phyloP scores from a whole-genome alignment of 1,140 invertebrate species.

The Venturia canescens region DNA sequence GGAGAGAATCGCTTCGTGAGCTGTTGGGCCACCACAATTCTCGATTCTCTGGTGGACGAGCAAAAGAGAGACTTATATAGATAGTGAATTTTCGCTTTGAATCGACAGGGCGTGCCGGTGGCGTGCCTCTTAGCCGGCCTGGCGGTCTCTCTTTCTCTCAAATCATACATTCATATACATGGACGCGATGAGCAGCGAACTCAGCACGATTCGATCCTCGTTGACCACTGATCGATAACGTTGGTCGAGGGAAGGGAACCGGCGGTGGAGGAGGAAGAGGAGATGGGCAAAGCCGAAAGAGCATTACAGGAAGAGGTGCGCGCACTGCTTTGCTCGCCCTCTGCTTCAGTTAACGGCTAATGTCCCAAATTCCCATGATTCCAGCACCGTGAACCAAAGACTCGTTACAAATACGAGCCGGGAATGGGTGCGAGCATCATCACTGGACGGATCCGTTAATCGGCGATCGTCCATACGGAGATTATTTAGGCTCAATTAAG shows the following conservation, averaged over 20 bases:
- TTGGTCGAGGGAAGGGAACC: neutral
- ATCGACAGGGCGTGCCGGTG: slow-evolving; percentile 38
- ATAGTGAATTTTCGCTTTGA: slow-evolving; percentile 12
- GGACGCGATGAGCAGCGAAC: neutral
- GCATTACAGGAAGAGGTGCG: slow-evolving; percentile 43
- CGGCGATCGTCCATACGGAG: neutral
- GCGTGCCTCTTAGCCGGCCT: slow-evolving; percentile 17
- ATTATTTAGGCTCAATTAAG: slow-evolving; percentile 2
- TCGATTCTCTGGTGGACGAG: slow-evolving; percentile 29
- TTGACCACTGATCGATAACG: slow-evolving; percentile 40
- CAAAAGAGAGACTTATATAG: neutral
- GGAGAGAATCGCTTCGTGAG: slow-evolving; percentile 40
- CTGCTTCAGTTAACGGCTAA: slow-evolving; percentile 27
- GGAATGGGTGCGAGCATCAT: neutral
- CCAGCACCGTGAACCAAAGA: slow-evolving; percentile 24
- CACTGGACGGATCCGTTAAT: neutral
- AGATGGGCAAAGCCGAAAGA: neutral
- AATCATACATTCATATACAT: neutral
- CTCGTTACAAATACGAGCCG: neutral
- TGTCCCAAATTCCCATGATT: slow-evolving; percentile 42
- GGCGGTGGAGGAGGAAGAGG: neutral
- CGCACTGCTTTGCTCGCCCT: slow-evolving; percentile 1
- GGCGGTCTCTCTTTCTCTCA: slow-evolving; percentile 27
- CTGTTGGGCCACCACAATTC: slow-evolving; percentile 29
- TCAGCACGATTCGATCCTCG: slow-evolving; percentile 29